phyloP scores from a whole-genome alignment of 2,797 vertebrate species.

The Myotis pilosus region DNA sequence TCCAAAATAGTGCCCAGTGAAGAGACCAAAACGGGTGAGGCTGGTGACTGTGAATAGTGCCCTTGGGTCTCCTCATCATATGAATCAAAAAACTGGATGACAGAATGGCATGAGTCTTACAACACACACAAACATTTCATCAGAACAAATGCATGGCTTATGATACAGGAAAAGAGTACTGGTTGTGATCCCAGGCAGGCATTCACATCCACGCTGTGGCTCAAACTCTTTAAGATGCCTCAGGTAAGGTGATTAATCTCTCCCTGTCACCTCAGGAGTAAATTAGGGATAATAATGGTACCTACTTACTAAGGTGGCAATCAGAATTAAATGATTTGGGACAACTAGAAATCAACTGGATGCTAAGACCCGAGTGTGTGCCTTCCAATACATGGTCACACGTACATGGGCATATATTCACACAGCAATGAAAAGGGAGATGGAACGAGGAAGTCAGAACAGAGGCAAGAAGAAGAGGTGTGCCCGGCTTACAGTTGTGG shows the following conservation, averaged over 20 bases:
- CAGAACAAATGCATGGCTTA: neutral
- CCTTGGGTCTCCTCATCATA: neutral
- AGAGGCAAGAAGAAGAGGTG: neutral
- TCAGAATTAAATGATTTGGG: neutral
- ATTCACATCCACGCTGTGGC: neutral
- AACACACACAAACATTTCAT: neutral
- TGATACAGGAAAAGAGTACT: neutral
- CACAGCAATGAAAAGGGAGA: neutral
- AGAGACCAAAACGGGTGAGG: neutral
- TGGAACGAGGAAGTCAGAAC: neutral
- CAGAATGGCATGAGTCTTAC: neutral
- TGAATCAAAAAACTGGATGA: neutral
- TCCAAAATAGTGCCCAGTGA: neutral
- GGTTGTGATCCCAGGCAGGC: neutral
- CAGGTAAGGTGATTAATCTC: neutral
- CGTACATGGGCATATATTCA: neutral
- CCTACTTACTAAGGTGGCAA: too few relatives aligned
- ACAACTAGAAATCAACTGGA: neutral
- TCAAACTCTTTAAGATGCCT: neutral
- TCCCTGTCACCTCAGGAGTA: neutral
- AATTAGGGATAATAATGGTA: neutral
- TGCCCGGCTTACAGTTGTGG: constrained; percentile 90
- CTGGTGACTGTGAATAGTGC: neutral
- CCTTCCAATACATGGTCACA: rapidly evolving
- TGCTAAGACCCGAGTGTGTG: neutral